Percentiles rank a stretch among this genome's conserved stretches.
Evolutionary conservation across 2,797 vertebrate species (phyloP).

Genomic region (Sebastes diaconus): DNA sequence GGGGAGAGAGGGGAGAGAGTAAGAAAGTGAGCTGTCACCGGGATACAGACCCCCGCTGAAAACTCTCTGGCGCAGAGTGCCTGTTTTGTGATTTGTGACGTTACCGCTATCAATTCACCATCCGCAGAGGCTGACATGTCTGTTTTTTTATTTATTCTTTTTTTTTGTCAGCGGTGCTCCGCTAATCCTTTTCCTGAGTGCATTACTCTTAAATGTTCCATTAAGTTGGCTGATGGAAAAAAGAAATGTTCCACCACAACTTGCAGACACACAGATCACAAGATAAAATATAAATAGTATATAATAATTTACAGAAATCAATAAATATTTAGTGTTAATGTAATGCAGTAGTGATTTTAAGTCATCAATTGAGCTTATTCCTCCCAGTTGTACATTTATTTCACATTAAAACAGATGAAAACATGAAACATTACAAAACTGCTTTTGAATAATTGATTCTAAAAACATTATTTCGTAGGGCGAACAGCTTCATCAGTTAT

Average conservation of each 20-base stretch:
- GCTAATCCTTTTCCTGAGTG: not conserved
- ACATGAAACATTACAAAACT: not conserved
- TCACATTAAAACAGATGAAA: not conserved
- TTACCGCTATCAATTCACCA: slow-evolving; percentile 22
- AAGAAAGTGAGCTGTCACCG: slow-evolving; percentile 29
- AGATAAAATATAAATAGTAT: not conserved
- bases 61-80: slow-evolving; percentile 24
- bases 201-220: not conserved
- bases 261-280: not conserved
- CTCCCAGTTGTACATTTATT: not conserved
- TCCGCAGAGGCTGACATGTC: slow-evolving; percentile 5
- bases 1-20: not conserved
- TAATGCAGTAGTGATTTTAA: not conserved
- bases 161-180: not conserved
- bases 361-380: not conserved
- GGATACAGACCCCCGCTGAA: slow-evolving; percentile 26
- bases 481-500: not conserved
- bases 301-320: not conserved
- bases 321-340: not conserved
- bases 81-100: slow-evolving; percentile 35
- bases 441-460: not conserved
- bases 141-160: not conserved
- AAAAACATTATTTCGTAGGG: not conserved
- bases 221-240: not conserved
- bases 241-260: not conserved